A percentile compares a stretch with the other conserved stretches of the same genome.
Conservation (phyloP, 2,797 vertebrate species). For the Takifugu rubripes region DNA sequence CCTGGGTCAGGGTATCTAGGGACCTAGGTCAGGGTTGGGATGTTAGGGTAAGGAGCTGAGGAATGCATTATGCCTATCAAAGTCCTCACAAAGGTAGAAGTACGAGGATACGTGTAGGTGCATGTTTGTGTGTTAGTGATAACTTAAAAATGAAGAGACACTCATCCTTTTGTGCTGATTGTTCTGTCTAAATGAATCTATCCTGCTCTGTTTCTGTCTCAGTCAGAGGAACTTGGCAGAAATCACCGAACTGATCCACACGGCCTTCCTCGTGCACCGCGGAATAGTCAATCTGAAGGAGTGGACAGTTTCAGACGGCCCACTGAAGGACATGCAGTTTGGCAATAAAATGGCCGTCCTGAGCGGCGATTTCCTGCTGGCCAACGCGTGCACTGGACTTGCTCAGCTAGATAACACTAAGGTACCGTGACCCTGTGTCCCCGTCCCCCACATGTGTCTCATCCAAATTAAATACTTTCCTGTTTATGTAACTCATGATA, state of each 20-base stretch:
- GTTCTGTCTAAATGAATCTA: slow-evolving; percentile 2
- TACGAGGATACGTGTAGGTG: too few relatives aligned
- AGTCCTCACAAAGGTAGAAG: too few relatives aligned
- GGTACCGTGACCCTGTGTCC: slow-evolving; percentile 68
- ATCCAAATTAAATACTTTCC: too few relatives aligned
- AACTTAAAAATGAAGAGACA: too few relatives aligned
- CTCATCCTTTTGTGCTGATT: too few relatives aligned
- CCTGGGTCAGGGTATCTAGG: too few relatives aligned
- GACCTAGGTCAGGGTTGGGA: too few relatives aligned
- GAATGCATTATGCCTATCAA: too few relatives aligned
- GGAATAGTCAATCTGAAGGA: slow-evolving; percentile 92
- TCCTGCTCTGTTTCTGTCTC: slow-evolving; percentile 21
- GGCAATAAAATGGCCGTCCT: slow-evolving; percentile 98
- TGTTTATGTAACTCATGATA: too few relatives aligned
- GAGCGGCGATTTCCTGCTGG: slow-evolving; percentile 95
- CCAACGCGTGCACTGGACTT: slow-evolving; percentile 91
- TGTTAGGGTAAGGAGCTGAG: too few relatives aligned
- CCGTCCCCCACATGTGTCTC: too few relatives aligned
- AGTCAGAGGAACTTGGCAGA: slow-evolving; percentile 96
- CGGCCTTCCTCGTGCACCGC: slow-evolving; percentile 94
- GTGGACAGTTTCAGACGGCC: slow-evolving; percentile 86
- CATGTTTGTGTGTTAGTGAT: too few relatives aligned
- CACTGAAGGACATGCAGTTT: slow-evolving; percentile 95
- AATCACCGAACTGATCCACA: slow-evolving; percentile 96
- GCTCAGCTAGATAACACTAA: slow-evolving; percentile 93